Percentiles rank a stretch among this genome's conserved stretches.
Conservation (phyloP, 2,113 vertebrate genomes). For the Tragelaphus scriptus region DNA sequence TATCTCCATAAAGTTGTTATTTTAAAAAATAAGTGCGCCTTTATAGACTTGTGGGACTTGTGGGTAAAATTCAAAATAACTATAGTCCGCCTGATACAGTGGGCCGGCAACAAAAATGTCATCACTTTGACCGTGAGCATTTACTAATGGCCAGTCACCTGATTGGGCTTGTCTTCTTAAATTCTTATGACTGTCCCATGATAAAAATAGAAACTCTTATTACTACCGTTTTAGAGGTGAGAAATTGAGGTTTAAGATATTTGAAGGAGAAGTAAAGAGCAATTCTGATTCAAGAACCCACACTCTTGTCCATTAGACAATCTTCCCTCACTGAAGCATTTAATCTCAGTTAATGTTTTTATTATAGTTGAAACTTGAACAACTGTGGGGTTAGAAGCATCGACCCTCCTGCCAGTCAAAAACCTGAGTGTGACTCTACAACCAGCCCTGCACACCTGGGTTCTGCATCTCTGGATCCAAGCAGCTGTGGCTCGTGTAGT, state of each 20-base stretch:
- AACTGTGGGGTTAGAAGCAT: background rate
- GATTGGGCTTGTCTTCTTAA: background rate
- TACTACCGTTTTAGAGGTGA: background rate
- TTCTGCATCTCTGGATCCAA: background rate
- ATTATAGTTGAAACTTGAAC: background rate
- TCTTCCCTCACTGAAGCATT: no score
- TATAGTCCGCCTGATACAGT: fast-evolving
- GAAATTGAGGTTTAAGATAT: background rate
- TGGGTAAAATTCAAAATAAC: background rate
- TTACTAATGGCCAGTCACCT: background rate
- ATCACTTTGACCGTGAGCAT: background rate
- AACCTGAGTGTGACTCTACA: background rate
- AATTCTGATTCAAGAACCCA: background rate
- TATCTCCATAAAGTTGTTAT: background rate
- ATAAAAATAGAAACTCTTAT: background rate
- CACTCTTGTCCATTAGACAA: background rate
- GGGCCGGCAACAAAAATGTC: background rate
- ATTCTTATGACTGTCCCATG: background rate
- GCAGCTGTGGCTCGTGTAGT: background rate
- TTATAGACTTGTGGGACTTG: background rate
- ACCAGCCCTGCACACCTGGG: background rate
- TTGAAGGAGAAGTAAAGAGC: background rate
- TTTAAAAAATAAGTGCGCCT: background rate
- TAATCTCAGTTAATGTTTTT: background rate
- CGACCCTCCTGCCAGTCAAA: background rate